Evolutionary conservation across 2,888 invertebrate species (phyloP).

Genomic region (Rhaphigaster nebulosa): DNA sequence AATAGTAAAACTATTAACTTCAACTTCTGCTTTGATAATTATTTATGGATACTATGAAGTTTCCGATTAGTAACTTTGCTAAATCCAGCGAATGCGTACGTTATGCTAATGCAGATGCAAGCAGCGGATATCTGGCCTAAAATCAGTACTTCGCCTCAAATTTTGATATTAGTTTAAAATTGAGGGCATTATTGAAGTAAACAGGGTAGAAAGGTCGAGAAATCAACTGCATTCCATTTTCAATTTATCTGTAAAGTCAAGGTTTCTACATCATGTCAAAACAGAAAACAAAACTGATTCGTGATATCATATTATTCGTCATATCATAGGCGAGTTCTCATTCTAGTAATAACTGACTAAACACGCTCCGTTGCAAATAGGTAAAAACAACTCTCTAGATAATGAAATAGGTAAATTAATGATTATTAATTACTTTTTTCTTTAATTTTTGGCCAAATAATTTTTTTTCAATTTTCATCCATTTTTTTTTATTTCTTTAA

Average conservation of each 20-base stretch:
- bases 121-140: background rate
- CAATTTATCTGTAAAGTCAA: background rate
- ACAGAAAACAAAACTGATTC: background rate
- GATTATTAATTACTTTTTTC: background rate
- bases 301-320: background rate
- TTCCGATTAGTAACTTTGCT: too few species aligned
- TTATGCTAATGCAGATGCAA: too few species aligned
- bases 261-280: background rate
- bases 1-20: too few species aligned
- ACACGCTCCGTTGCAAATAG: background rate
- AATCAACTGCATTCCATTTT: conserved; percentile 3
- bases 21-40: too few species aligned
- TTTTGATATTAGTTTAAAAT: background rate
- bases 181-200: background rate
- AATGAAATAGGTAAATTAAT: background rate
- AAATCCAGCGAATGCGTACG: too few species aligned
- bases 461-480: too few species aligned
- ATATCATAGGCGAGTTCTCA: background rate
- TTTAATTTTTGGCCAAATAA: too few species aligned
- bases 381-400: background rate
- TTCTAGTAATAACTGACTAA: background rate
- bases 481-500: too few species aligned
- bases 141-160: background rate
- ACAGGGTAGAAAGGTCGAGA: background rate
- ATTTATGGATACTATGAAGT: too few species aligned